These are phyloP conservation scores for Myotis myotis DNA, from an alignment of 2,797 vertebrate species.

Conservation along the genomic window DNA sequence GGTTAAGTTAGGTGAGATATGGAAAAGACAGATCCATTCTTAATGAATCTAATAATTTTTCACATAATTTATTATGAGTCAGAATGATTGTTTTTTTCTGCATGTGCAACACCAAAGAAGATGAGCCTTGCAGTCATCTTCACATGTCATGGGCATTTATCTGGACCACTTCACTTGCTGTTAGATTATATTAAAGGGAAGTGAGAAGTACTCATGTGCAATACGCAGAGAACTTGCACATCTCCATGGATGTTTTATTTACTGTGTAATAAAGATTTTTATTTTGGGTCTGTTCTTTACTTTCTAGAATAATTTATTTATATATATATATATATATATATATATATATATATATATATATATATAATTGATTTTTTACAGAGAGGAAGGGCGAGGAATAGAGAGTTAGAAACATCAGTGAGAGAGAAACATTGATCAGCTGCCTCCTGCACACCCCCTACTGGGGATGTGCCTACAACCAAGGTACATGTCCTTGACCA, in stretches of 20 bases:
- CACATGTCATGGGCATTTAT: not conserved
- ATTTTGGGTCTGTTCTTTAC: not conserved
- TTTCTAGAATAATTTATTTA: not conserved
- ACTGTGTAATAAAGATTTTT: slow-evolving; percentile 56
- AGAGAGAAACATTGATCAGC: too few species aligned
- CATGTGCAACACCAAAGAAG: not conserved
- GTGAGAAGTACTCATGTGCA: not conserved
- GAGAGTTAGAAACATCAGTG: too few species aligned
- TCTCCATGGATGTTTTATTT: not conserved
- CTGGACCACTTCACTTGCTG: not conserved
- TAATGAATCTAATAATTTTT: not conserved
- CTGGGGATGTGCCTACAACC: too few species aligned
- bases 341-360: too few species aligned
- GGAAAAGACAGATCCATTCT: not conserved
- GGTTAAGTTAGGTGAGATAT: slow-evolving; percentile 75
- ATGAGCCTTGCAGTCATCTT: not conserved
- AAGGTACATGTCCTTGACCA: too few species aligned
- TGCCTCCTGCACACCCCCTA: too few species aligned
- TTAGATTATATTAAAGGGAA: not conserved
- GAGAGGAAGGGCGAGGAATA: too few species aligned
- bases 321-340: too few species aligned
- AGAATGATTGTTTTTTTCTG: not conserved
- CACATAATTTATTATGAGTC: not conserved
- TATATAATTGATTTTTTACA: too few species aligned
- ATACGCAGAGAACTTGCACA: not conserved